Evolutionary conservation across 1,140 invertebrate genomes (phyloP).

Genomic region (Plectrocnemia conspersa): DNA sequence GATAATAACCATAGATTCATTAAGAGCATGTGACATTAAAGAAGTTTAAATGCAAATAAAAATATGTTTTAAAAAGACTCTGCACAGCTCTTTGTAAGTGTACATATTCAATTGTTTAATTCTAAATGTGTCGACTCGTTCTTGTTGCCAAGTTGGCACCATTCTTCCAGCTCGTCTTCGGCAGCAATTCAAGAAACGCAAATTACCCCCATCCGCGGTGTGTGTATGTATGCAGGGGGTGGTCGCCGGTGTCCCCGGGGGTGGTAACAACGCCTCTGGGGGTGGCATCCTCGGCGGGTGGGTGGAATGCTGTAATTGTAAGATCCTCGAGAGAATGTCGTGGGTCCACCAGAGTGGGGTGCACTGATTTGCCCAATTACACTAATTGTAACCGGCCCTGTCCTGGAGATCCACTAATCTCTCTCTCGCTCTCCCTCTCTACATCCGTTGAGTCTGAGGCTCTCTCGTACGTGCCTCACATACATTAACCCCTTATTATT

Average conservation of each 20-base stretch:
- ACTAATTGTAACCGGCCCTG: constrained; percentile 23
- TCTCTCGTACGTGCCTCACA: too few relatives aligned
- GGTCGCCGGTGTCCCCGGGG: not conserved
- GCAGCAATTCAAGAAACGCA: constrained; percentile 23
- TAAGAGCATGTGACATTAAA: too few relatives aligned
- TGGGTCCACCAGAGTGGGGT: constrained; percentile 22
- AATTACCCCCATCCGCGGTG: constrained; percentile 13
- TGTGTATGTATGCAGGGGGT: too few relatives aligned
- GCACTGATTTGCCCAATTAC: constrained; percentile 27
- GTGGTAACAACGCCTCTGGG: constrained; percentile 7
- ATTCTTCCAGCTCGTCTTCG: constrained; percentile 22
- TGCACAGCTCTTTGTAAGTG: too few relatives aligned
- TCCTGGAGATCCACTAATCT: too few relatives aligned
- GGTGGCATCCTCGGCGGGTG: not conserved
- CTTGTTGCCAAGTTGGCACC: constrained; percentile 5
- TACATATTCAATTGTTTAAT: too few relatives aligned
- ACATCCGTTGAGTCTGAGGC: too few relatives aligned
- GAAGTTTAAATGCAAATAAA: too few relatives aligned
- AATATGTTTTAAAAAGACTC: too few relatives aligned
- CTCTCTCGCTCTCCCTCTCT: too few relatives aligned
- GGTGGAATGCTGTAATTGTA: constrained; percentile 24
- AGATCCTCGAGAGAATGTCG: constrained; percentile 25
- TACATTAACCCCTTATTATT: too few relatives aligned
- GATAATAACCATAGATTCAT: too few relatives aligned
- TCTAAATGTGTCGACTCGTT: not conserved